A percentile compares a stretch with the other conserved stretches of the same genome.
Evolutionary conservation across 2,797 vertebrate species (phyloP).

Genomic region (Acrossocheilus fasciatus): DNA sequence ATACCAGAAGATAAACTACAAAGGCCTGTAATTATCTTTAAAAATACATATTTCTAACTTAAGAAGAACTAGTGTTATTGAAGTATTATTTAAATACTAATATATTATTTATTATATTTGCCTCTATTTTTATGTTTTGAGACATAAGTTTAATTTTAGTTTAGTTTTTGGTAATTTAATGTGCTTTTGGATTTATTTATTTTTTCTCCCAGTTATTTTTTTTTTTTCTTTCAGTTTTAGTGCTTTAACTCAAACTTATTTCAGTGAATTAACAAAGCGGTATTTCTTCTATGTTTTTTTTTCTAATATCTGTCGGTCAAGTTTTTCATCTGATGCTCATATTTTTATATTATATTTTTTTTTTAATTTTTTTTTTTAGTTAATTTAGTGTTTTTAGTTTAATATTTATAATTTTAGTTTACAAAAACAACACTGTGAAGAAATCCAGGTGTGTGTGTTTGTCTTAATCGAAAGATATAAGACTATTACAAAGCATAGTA

Average conservation of each 20-base stretch:
- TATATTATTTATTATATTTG: not conserved
- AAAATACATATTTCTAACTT: not conserved
- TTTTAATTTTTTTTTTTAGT: not conserved
- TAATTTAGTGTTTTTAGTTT: not conserved
- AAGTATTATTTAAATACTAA: not conserved
- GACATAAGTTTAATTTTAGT: not conserved
- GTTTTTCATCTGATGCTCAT: not conserved
- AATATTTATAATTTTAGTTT: not conserved
- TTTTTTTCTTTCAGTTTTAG: not conserved
- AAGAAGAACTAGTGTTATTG: not conserved
- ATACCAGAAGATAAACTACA: not conserved
- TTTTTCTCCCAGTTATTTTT: not conserved
- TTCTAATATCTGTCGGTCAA: not conserved
- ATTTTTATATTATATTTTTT: not conserved
- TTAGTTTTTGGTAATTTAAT: not conserved
- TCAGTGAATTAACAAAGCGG: not conserved
- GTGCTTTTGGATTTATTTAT: not conserved
- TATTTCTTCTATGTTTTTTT: not conserved
- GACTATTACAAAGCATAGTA: conserved; percentile 9
- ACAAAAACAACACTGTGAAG: not conserved
- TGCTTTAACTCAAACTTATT: not conserved
- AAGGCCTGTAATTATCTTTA: not conserved
- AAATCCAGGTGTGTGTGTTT: not conserved
- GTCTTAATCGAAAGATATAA: conserved; percentile 2
- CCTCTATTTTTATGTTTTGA: not conserved